Percentiles rank a stretch among this genome's conserved stretches.
Evolutionary conservation across 1,140 invertebrate species (phyloP).

Genomic region (Uloborus diversus): DNA sequence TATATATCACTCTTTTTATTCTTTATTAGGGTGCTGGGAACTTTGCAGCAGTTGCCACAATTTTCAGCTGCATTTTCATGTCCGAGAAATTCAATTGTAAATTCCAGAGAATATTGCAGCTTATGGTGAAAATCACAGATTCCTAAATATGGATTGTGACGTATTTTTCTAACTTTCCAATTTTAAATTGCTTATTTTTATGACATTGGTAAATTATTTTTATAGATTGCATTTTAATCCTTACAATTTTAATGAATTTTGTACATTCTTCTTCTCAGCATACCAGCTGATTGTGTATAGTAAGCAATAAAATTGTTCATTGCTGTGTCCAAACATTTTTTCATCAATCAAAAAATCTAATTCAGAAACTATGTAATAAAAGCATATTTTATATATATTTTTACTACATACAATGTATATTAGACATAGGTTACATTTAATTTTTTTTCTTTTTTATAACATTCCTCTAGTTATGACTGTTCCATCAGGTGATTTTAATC

Average conservation of each 20-base stretch:
- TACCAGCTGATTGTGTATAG: too few species aligned
- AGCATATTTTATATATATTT: too few species aligned
- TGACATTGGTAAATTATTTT: constrained; percentile 44
- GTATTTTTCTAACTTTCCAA: neutral
- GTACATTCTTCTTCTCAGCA: constrained; percentile 13
- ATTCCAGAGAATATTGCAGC: constrained; percentile 16
- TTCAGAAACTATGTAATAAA: too few species aligned
- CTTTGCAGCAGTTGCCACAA: constrained; percentile 40
- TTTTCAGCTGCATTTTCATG: constrained; percentile 41
- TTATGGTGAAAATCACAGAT: constrained; percentile 18
- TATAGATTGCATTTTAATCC: constrained; percentile 42
- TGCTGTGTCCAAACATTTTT: too few species aligned
- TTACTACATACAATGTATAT: too few species aligned
- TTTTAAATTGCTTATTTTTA: constrained; percentile 1
- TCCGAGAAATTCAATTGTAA: constrained; percentile 11
- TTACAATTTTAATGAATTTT: constrained; percentile 26
- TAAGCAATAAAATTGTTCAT: too few species aligned
- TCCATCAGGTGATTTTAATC: neutral
- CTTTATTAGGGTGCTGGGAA: constrained; percentile 17
- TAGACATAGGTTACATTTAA: too few species aligned
- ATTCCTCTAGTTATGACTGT: constrained; percentile 46
- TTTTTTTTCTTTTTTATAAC: constrained; percentile 19
- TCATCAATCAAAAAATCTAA: too few species aligned
- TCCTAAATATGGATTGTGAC: neutral
- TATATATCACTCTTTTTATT: neutral